A percentile compares a stretch with the other conserved stretches of the same genome.
phyloP scores from a whole-genome alignment of 1,140 invertebrate species.

The Pomacea maculata region DNA sequence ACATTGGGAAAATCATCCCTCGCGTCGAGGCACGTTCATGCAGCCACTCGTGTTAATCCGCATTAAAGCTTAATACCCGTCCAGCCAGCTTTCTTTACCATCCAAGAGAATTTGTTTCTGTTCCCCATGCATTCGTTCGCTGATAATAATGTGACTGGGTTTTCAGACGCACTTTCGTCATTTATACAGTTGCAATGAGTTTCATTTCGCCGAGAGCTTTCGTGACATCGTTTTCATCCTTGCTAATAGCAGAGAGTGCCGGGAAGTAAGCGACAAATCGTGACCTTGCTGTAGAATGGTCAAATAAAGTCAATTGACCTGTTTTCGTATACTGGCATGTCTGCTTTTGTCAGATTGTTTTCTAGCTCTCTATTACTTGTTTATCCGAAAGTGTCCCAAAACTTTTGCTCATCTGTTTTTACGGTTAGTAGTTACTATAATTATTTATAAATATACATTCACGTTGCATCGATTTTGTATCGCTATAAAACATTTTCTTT shows the following conservation, averaged over 20 bases:
- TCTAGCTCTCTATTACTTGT: too few relatives aligned
- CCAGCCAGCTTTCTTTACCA: not conserved
- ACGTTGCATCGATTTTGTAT: too few relatives aligned
- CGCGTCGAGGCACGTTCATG: not conserved
- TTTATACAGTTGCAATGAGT: not conserved
- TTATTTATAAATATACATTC: too few relatives aligned
- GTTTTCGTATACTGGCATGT: too few relatives aligned
- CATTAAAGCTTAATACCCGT: constrained; percentile 19
- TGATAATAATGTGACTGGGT: not conserved
- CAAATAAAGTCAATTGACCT: too few relatives aligned
- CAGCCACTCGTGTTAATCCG: constrained; percentile 12
- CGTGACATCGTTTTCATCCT: not conserved
- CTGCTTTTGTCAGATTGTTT: too few relatives aligned
- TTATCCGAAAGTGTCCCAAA: too few relatives aligned
- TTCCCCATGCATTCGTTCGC: constrained; percentile 5
- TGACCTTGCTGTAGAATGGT: too few relatives aligned
- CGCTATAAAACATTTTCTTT: too few relatives aligned
- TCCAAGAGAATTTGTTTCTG: constrained; percentile 2
- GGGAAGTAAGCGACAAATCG: too few relatives aligned
- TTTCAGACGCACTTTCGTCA: not conserved
- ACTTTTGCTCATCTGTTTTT: too few relatives aligned
- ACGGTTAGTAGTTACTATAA: too few relatives aligned
- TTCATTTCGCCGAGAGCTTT: constrained; percentile 6
- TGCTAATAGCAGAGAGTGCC: not conserved
- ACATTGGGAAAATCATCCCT: not conserved